These are phyloP conservation scores for Manis crassicaudata DNA, from an alignment of 2,797 vertebrate genomes.

Conservation along the genomic window DNA sequence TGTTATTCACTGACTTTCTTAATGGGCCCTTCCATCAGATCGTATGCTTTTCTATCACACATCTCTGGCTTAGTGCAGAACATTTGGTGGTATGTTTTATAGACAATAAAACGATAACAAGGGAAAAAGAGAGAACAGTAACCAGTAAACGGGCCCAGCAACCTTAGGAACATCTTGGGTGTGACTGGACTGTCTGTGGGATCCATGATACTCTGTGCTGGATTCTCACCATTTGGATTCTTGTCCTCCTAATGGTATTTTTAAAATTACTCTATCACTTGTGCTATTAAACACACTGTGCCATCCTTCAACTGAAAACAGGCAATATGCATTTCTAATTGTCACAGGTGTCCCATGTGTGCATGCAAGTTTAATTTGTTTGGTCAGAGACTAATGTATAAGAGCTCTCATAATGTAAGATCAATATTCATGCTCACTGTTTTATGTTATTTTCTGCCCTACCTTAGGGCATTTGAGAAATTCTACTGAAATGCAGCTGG, in stretches of 20 bases:
- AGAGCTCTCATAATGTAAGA: not conserved
- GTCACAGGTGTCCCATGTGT: not conserved
- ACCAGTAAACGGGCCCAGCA: not conserved
- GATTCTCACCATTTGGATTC: not conserved
- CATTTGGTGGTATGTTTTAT: not conserved
- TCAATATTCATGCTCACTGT: not conserved
- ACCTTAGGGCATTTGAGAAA: not conserved
- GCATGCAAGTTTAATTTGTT: not conserved
- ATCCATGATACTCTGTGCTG: not conserved
- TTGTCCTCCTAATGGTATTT: not conserved
- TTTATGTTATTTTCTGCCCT: not conserved
- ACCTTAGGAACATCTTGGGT: not conserved
- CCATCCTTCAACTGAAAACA: not conserved
- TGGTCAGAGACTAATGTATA: not conserved
- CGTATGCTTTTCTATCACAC: not conserved
- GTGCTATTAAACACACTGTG: not conserved
- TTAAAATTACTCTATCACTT: not conserved
- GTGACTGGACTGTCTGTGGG: not conserved
- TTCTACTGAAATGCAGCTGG: not conserved
- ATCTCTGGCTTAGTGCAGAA: not conserved
- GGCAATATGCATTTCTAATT: not conserved
- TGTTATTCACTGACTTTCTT: not conserved
- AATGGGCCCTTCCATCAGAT: not conserved
- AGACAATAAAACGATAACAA: not conserved
- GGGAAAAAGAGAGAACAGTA: not conserved